A percentile compares a stretch with the other conserved stretches of the same genome.
Evolutionary conservation across 2,888 invertebrate genomes (phyloP).

Genomic region (Lissonota sp.): DNA sequence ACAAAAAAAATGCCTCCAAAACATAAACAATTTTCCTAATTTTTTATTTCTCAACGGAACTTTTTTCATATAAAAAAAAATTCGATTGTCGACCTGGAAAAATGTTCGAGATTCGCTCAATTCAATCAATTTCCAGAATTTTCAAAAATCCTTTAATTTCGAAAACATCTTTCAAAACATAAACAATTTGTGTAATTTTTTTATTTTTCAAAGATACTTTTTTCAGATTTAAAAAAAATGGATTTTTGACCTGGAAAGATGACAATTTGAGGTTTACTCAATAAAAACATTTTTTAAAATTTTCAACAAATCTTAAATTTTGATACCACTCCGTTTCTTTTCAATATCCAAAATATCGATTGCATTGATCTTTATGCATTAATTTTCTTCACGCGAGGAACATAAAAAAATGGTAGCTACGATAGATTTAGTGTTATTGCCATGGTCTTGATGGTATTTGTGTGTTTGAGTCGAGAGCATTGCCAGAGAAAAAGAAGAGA

Average conservation of each 20-base stretch:
- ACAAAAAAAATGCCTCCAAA: neutral
- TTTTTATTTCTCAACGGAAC: neutral
- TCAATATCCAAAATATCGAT: too few relatives aligned
- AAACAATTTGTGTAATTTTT: constrained; percentile 5
- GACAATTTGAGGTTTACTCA: too few relatives aligned
- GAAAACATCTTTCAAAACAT: neutral
- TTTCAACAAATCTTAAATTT: too few relatives aligned
- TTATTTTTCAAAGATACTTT: neutral
- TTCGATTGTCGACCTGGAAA: too few relatives aligned
- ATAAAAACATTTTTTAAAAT: too few relatives aligned
- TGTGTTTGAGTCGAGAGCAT: constrained; percentile 22
- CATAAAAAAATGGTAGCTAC: constrained; percentile 39
- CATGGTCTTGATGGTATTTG: constrained; percentile 26
- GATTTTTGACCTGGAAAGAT: too few relatives aligned
- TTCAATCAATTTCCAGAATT: too few relatives aligned
- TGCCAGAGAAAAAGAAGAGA: constrained; percentile 19
- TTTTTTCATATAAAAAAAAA: neutral
- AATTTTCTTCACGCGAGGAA: constrained; percentile 14
- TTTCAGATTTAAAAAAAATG: neutral
- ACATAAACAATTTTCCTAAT: constrained; percentile 3
- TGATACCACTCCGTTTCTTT: too few relatives aligned
- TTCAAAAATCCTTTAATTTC: too few relatives aligned
- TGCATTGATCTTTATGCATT: constrained; percentile 16
- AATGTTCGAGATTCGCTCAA: too few relatives aligned
- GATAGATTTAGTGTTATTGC: constrained; percentile 62